These are phyloP conservation scores for Fringilla coelebs DNA, from an alignment of 2,797 vertebrate species.

Conservation along the genomic window DNA sequence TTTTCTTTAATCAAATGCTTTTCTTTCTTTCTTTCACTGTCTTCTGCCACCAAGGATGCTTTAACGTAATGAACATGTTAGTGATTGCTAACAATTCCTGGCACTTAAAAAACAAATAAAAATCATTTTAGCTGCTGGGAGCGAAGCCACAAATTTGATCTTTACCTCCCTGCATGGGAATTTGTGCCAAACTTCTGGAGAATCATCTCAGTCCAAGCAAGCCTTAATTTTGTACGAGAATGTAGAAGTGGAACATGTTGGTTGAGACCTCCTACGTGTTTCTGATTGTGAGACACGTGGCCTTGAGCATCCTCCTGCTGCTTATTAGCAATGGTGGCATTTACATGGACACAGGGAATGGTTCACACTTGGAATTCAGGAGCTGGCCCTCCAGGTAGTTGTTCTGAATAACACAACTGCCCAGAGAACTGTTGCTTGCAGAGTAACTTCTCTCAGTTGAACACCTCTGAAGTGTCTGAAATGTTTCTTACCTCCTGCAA, in stretches of 20 bases:
- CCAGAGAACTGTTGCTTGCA: background rate
- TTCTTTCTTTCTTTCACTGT: background rate
- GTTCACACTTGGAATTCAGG: background rate
- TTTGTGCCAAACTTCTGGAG: background rate
- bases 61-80: background rate
- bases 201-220: background rate
- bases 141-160: background rate
- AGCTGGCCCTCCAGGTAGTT: background rate
- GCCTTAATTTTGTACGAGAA: background rate
- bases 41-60: background rate
- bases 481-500: background rate
- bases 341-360: background rate
- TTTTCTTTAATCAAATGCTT: background rate
- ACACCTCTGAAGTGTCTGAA: background rate
- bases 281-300: background rate
- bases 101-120: background rate
- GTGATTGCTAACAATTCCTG: background rate
- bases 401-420: background rate
- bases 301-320: background rate
- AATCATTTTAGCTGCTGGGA: background rate
- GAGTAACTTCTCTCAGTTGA: background rate
- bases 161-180: background rate
- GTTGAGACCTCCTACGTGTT: fast-evolving
- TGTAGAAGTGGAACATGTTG: background rate
- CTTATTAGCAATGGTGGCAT: background rate